Base-by-base conservation (phyloP, 2,797 vertebrate genomes). In the Tarsius wallacei region DNA sequence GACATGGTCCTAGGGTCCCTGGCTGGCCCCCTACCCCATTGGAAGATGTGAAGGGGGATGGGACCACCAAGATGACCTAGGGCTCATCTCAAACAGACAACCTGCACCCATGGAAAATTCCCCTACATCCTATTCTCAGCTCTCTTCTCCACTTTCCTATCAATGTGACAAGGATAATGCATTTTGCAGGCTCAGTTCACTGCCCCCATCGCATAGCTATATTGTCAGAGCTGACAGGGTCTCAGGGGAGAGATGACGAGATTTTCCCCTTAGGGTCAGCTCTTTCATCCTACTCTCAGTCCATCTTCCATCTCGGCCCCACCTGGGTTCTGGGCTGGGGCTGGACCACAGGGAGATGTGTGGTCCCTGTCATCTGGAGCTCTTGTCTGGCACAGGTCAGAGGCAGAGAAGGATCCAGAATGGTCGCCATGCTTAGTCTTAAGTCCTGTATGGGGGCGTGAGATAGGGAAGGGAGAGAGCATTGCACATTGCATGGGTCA, bases 111-210 rank as follows among this genome's bases (percentile, higher is more conserved):
- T 4, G 96, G 89, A 90, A 92, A 97, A 98, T 26, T 28, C 14
- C 42, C 73, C 42, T 90, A 13, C 1, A 9, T 6, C 19, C 21
- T 61, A 26, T 57, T 85, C 66, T 51, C 53, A 42, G 28, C 81
- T 96, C 87, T 97, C 10, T 15, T 92, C 90, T 95, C 22, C 90
- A 76, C 17, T 28, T 93, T 81, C 4, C 87, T 97, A 64, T 51
- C 87, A 74, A 74, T 42, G 33, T 77, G 28, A 83, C 59, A 22
- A 96, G 22, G 55, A 61, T 21, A 59, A 26, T 22, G 16, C 24
- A 78, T 80, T 73, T 85, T 24, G 73, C n/a, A 96, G 68, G 21
- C 4, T 86, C 3, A 51, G 8, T 57, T 76, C 49, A 82, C 66
- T 84, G 31, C 10, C 61, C 53, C 14, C 19, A 31, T 36, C 49